These are phyloP conservation scores for Craseonycteris thonglongyai DNA, from an alignment of 2,113 vertebrate genomes.

Conservation along the genomic window DNA sequence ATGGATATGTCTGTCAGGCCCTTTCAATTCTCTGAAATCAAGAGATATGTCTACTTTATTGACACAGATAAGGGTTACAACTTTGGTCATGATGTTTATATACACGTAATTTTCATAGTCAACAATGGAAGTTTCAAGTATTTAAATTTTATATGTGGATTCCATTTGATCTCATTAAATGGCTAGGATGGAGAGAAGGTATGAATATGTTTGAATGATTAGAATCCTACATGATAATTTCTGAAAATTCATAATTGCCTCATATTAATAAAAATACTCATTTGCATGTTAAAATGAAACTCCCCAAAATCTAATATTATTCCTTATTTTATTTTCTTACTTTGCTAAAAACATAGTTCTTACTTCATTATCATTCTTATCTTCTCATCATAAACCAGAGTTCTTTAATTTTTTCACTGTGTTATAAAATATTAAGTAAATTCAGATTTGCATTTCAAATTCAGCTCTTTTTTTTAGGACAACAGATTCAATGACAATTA, in stretches of 20 bases:
- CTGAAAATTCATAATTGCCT: not conserved
- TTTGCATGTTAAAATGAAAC: not conserved
- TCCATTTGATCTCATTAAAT: not conserved
- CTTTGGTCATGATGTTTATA: not conserved
- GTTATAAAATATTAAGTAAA: slow-evolving; percentile 60
- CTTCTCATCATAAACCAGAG: slow-evolving; percentile 24
- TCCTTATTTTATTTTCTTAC: not conserved
- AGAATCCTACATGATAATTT: not conserved
- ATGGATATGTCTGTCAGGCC: not conserved
- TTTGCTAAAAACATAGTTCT: slow-evolving; percentile 23
- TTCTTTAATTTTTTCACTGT: slow-evolving; percentile 44
- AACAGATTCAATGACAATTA: slow-evolving; percentile 54
- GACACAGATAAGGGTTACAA: slow-evolving; percentile 19
- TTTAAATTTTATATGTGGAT: not conserved
- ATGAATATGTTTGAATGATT: not conserved
- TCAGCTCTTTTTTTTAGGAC: slow-evolving; percentile 38
- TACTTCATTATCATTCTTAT: slow-evolving; percentile 27
- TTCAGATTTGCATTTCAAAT: slow-evolving; percentile 68
- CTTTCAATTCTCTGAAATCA: slow-evolving; percentile 1
- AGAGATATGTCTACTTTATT: not conserved
- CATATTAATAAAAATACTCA: not conserved
- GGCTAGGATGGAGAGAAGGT: not conserved
- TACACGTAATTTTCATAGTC: not conserved
- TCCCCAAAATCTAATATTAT: not conserved
- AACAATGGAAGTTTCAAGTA: not conserved